Percentiles rank a stretch among this genome's conserved stretches.
phyloP scores from a whole-genome alignment of 2,113 vertebrate species.

The Cyanistes caeruleus region DNA sequence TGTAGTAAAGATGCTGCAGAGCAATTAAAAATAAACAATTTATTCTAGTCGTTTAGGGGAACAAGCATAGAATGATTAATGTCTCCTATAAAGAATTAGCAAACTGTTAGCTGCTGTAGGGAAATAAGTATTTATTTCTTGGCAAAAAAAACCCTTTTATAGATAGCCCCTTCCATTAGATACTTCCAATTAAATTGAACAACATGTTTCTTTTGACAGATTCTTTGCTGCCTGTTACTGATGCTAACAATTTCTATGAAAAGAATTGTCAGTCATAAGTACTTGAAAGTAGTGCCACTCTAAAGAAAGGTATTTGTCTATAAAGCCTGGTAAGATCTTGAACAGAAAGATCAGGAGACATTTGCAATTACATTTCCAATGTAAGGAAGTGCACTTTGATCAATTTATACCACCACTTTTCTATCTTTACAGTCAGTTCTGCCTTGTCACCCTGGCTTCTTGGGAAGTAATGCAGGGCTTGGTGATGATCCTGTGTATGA shows the following conservation, averaged over 20 bases:
- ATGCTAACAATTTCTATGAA: neutral
- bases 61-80: neutral
- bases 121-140: neutral
- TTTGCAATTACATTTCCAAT: neutral
- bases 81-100: neutral
- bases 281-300: neutral
- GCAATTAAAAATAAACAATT: conserved; percentile 36
- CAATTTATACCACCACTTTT: neutral
- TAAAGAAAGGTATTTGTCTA: neutral
- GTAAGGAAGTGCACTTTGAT: neutral
- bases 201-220: neutral
- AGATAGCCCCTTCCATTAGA: neutral
- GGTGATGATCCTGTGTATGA: neutral
- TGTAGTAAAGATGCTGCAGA: neutral
- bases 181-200: neutral
- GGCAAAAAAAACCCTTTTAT: neutral
- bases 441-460: neutral
- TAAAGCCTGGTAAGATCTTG: neutral
- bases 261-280: neutral
- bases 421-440: neutral
- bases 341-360: neutral
- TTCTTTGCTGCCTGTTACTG: neutral
- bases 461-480: neutral
- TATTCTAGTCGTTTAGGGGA: neutral
- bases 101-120: neutral